Evolutionary conservation across 2,113 vertebrate genomes (phyloP).

Genomic region (Megaceryle maxima): DNA sequence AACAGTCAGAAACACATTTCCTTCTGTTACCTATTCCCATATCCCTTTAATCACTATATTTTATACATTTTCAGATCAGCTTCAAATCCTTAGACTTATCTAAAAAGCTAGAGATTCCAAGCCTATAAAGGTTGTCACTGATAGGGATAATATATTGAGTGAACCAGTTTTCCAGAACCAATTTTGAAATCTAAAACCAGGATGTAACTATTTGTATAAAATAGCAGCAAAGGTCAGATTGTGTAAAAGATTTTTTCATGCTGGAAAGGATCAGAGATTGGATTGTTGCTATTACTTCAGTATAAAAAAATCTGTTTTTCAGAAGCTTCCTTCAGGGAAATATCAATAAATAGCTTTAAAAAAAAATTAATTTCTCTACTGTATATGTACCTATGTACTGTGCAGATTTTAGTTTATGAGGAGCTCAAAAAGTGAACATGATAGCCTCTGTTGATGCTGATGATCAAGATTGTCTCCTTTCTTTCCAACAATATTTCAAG

Average conservation of each 20-base stretch:
- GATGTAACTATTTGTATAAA: neutral
- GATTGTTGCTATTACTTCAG: neutral
- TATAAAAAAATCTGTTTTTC: neutral
- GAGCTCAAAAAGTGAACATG: neutral
- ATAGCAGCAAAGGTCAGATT: neutral
- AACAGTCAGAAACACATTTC: neutral
- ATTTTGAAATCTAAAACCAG: neutral
- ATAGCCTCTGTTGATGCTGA: neutral
- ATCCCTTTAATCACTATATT: neutral
- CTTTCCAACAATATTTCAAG: neutral
- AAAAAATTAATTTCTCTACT: neutral
- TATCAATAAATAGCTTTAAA: neutral
- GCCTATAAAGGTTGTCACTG: neutral
- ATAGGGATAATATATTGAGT: neutral
- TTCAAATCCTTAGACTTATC: neutral
- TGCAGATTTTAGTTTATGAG: neutral
- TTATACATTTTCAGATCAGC: neutral
- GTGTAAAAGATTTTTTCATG: accelerated
- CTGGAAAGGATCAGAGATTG: neutral
- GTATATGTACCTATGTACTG: neutral
- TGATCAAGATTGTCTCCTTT: accelerated
- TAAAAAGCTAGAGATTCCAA: neutral
- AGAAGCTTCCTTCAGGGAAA: neutral
- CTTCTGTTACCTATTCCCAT: neutral
- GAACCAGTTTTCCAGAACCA: neutral